Evolutionary conservation across 2,888 invertebrate species (phyloP).

Genomic region (Xestia c-nigrum): DNA sequence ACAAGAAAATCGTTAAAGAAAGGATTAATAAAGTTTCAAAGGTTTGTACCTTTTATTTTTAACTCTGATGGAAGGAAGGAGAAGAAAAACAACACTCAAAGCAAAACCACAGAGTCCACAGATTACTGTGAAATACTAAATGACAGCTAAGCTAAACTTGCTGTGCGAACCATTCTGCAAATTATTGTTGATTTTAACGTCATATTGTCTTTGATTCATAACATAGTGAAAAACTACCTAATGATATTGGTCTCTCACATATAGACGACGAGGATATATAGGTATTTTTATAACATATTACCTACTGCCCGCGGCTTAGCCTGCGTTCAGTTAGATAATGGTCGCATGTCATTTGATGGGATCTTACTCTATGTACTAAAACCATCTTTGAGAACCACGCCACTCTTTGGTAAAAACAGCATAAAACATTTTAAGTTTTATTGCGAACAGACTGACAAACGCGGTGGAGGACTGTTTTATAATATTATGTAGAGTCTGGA

Average conservation of each 20-base stretch:
- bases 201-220: background rate
- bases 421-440: too few species aligned
- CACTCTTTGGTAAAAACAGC: too few species aligned
- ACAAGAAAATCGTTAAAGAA: constrained; percentile 3
- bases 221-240: background rate
- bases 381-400: too few species aligned
- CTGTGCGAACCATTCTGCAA: constrained; percentile 28
- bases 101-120: constrained; percentile 34
- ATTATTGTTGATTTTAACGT: background rate
- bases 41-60: constrained; percentile 53
- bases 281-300: too few species aligned
- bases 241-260: too few species aligned
- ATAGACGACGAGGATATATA: too few species aligned
- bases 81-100: constrained; percentile 36
- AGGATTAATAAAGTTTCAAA: background rate
- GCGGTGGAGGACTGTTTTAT: background rate
- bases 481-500: too few species aligned
- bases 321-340: too few species aligned
- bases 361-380: too few species aligned
- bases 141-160: constrained; percentile 15
- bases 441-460: too few species aligned
- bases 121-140: background rate
- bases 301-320: too few species aligned
- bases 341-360: too few species aligned
- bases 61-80: constrained; percentile 46